Percentiles rank a stretch among this genome's conserved stretches.
phyloP scores from a whole-genome alignment of 2,888 invertebrate species.

The Sinohyriopsis cumingii region DNA sequence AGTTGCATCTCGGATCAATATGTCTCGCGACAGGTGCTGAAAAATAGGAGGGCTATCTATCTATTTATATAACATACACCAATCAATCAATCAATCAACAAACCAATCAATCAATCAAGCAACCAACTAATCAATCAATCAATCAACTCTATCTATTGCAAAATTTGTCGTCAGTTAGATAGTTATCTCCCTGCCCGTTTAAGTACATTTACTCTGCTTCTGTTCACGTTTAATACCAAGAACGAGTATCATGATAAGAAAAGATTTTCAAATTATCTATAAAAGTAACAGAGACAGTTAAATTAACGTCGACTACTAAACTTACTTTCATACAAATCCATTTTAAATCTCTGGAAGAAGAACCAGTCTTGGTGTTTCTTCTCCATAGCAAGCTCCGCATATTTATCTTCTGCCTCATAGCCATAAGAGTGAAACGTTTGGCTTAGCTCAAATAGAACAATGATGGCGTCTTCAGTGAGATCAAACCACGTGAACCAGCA shows the following conservation, averaged over 20 bases:
- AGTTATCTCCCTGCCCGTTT: no score
- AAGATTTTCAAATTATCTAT: no score
- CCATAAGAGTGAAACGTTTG: conserved; percentile 1
- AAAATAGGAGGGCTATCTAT: neutral
- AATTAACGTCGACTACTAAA: neutral
- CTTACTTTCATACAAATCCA: neutral
- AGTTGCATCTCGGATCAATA: neutral
- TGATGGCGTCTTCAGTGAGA: conserved; percentile 1
- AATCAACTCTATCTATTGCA: no score
- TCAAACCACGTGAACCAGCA: neutral
- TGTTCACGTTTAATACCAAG: no score
- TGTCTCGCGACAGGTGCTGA: neutral
- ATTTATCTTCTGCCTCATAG: conserved; percentile 1
- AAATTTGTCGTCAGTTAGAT: no score
- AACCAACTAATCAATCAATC: no score
- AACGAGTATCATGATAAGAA: no score
- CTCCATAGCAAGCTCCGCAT: neutral
- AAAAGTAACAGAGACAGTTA: no score
- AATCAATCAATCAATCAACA: no score
- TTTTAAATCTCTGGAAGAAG: conserved; percentile 5
- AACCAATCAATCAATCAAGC: no score
- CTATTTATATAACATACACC: no score
- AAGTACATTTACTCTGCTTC: no score
- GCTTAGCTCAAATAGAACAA: conserved; percentile 2
- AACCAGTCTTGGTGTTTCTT: conserved; percentile 2